phyloP scores from a whole-genome alignment of 2,113 vertebrate genomes.

The Pyxicephalus adspersus region DNA sequence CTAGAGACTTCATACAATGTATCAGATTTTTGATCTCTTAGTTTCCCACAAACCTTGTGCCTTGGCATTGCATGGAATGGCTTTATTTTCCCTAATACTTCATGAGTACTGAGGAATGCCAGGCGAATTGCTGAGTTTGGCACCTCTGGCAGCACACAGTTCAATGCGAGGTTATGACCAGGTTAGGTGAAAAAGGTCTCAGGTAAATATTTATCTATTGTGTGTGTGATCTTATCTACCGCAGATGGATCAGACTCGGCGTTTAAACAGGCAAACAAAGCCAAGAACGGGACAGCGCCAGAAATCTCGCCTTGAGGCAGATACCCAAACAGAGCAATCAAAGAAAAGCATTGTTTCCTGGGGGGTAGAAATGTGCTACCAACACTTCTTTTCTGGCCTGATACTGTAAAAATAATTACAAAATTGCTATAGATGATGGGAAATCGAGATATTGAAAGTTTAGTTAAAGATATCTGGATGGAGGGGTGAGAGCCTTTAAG shows the following conservation, averaged over 20 bases:
- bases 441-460: no score
- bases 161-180: constrained; percentile 4
- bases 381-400: no score
- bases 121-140: constrained; percentile 14
- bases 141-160: constrained; percentile 8
- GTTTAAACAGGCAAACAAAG: constrained; percentile 1
- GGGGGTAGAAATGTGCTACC: background rate
- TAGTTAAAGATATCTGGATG: no score
- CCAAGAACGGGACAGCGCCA: constrained; percentile 1
- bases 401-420: no score
- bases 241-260: constrained; percentile 18
- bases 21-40: background rate
- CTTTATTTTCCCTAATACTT: background rate
- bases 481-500: no score
- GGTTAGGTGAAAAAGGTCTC: background rate
- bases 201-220: constrained; percentile 27
- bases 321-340: constrained; percentile 1
- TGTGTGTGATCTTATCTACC: constrained; percentile 1
- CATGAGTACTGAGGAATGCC: background rate
- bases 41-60: background rate
- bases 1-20: constrained; percentile 18
- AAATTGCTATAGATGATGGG: no score
- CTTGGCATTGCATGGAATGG: background rate
- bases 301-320: background rate
- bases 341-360: constrained; percentile 16